These are phyloP conservation scores for Chalcosyrphus nemorum DNA, from an alignment of 2,888 invertebrate species.

Conservation along the genomic window DNA sequence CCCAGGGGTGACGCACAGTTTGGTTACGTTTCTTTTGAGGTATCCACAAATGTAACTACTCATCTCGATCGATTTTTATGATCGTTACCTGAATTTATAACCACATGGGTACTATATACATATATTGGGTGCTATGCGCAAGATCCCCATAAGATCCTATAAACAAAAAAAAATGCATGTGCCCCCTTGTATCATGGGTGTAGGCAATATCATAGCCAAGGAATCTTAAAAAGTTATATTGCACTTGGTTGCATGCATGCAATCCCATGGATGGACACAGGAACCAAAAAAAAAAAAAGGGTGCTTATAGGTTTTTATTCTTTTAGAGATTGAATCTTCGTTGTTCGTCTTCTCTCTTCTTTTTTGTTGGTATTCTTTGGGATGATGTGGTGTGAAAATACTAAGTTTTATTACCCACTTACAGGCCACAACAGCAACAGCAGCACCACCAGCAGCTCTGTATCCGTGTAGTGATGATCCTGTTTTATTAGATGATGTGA, in stretches of 20 bases:
- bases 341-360: conserved; percentile 12
- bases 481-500: conserved; percentile 69
- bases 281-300: too few relatives aligned
- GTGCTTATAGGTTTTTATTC: conserved; percentile 49
- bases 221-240: conserved; percentile 61
- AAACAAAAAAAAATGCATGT: conserved; percentile 5
- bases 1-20: conserved; percentile 18
- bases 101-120: conserved; percentile 17
- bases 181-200: conserved; percentile 21
- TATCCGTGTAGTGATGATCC: conserved; percentile 43
- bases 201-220: conserved; percentile 49
- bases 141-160: conserved; percentile 10
- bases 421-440: conserved; percentile 39
- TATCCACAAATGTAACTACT: conserved; percentile 68
- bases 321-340: conserved; percentile 58
- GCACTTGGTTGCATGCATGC: conserved; percentile 39
- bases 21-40: conserved; percentile 1
- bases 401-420: conserved; percentile 72
- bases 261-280: too few relatives aligned
- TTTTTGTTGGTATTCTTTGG: conserved; percentile 1
- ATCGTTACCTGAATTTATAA: conserved; percentile 69
- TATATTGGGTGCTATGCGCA: not conserved
- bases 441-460: conserved; percentile 12
- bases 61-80: conserved; percentile 72
- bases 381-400: conserved; percentile 71